Evolutionary conservation across 1,140 invertebrate genomes (phyloP), one percentile per base, ranked within the genome.

Genomic region (Campoletis sonorensis): DNA sequence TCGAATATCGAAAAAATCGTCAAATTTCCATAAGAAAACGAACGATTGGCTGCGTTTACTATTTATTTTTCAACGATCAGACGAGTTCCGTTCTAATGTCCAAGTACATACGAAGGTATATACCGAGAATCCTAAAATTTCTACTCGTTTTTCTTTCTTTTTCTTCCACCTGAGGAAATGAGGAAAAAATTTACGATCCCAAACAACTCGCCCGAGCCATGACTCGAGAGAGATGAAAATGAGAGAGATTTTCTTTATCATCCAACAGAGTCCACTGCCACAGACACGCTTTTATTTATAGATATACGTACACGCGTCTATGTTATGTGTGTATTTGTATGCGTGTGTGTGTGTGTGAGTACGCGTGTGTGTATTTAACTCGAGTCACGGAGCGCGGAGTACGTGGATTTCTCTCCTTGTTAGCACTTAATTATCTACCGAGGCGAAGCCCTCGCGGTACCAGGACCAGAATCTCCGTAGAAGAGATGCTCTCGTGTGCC

Each of bases 371-470:
- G 30, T 64, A 64, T 54, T 37, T 75, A 77, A 18, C 30, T 64
- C 33, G 4, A 33, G 61, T 70, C 67, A 83, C 79, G 78, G 71
- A 77, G 78, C 33, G 78, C 33, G 40, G 37, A 78, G 76, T 80
- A 71, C 70, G 83, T 75, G 83, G 84, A 81, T 85, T 81, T 70
- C 67, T 86, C 87, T 85, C 71, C 88, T 88, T 87, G 88, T 89
- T 89, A 88, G 87, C 89, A 90, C 89, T 90, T 87, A 89, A 90
- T 90, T 88, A 88, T 87, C 85, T 86, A 81, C 83, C 72, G 83
- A 80, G 40, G 40, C 85, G 82, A 81, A 80, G 81, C 81, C 85
- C 86, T 84, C 81, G 78, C 61, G 68, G 18, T 54, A 27, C 37
- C 71, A 49, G 27, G 72, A 54, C 37, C 58, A 67, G 30, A 81